These are phyloP conservation scores for Embidobia sp. DNA, from an alignment of 2,888 invertebrate species.

Conservation along the genomic window DNA sequence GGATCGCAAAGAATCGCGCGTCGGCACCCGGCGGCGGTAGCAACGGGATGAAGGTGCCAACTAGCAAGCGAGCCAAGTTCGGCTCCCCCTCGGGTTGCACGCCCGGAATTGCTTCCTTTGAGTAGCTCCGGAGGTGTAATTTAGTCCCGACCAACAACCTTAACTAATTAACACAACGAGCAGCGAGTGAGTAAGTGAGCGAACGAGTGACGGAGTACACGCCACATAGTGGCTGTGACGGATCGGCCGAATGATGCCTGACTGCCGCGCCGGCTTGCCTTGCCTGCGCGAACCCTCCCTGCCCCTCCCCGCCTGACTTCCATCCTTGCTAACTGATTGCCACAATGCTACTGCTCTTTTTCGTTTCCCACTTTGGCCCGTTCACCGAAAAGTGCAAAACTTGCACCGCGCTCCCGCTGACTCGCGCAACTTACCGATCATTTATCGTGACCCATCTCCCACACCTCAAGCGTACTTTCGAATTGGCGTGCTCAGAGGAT, in stretches of 20 bases:
- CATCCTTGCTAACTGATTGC: constrained; percentile 29
- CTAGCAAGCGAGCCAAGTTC: constrained; percentile 57
- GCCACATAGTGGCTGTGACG: constrained; percentile 70
- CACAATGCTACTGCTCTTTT: constrained; percentile 24
- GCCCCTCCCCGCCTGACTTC: constrained; percentile 15
- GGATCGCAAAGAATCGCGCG: constrained; percentile 50
- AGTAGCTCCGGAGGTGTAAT: constrained; percentile 82
- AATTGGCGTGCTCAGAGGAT: no score
- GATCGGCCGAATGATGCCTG: constrained; percentile 69
- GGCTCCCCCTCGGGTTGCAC: constrained; percentile 76
- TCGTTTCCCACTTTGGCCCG: constrained; percentile 3
- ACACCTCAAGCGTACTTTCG: no score
- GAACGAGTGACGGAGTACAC: constrained; percentile 72
- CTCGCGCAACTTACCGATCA: no score
- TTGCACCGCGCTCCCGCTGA: no score
- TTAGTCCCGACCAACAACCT: constrained; percentile 82
- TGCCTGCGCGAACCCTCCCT: constrained; percentile 11
- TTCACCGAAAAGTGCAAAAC: neutral
- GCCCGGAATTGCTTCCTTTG: constrained; percentile 83
- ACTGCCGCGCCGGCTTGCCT: constrained; percentile 57
- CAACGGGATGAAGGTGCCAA: constrained; percentile 58
- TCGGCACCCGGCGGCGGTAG: constrained; percentile 44
- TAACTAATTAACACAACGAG: constrained; percentile 82
- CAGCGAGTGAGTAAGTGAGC: constrained; percentile 74
- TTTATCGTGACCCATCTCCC: no score